Percentiles rank a stretch among this genome's conserved stretches.
phyloP scores from a whole-genome alignment of 2,888 invertebrate species.

The Chymomyza fuscimana region DNA sequence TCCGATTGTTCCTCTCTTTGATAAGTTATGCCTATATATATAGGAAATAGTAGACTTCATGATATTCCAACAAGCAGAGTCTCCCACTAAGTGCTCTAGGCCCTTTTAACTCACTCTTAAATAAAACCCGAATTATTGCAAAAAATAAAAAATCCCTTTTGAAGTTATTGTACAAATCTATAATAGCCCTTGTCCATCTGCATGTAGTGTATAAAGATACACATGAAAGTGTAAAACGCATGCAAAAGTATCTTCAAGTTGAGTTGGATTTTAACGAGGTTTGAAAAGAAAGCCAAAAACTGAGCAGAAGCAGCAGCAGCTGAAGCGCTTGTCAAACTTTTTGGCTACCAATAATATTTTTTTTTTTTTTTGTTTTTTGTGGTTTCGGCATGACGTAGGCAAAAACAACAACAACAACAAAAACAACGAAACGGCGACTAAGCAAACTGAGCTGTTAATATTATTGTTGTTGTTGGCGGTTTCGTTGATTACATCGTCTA shows the following conservation, averaged over 20 bases:
- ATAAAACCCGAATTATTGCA: too few relatives aligned
- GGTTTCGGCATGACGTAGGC: slow-evolving; percentile 12
- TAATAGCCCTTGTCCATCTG: slow-evolving; percentile 12
- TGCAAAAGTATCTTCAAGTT: slow-evolving; percentile 30
- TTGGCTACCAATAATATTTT: slow-evolving; percentile 36
- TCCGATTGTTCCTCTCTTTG: too few relatives aligned
- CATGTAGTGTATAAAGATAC: slow-evolving; percentile 3
- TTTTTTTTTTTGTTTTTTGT: not conserved
- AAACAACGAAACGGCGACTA: slow-evolving; percentile 23
- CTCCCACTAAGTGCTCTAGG: too few relatives aligned
- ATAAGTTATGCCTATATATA: too few relatives aligned
- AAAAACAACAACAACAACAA: slow-evolving; percentile 22
- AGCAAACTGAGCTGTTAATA: slow-evolving; percentile 28
- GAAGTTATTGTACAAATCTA: too few relatives aligned
- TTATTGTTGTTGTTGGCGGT: slow-evolving; percentile 13
- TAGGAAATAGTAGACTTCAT: too few relatives aligned
- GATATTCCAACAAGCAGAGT: too few relatives aligned
- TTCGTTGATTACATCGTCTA: slow-evolving; percentile 49
- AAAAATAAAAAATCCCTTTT: too few relatives aligned
- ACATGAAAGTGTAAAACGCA: slow-evolving; percentile 4
- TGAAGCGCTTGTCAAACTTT: slow-evolving; percentile 37
- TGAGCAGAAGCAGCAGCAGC: slow-evolving; percentile 13
- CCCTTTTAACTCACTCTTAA: too few relatives aligned
- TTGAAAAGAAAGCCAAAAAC: slow-evolving; percentile 45
- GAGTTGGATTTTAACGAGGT: slow-evolving; percentile 12